These are phyloP conservation scores for Thymelicus sylvestris DNA, from an alignment of 2,888 invertebrate genomes.

Conservation along the genomic window DNA sequence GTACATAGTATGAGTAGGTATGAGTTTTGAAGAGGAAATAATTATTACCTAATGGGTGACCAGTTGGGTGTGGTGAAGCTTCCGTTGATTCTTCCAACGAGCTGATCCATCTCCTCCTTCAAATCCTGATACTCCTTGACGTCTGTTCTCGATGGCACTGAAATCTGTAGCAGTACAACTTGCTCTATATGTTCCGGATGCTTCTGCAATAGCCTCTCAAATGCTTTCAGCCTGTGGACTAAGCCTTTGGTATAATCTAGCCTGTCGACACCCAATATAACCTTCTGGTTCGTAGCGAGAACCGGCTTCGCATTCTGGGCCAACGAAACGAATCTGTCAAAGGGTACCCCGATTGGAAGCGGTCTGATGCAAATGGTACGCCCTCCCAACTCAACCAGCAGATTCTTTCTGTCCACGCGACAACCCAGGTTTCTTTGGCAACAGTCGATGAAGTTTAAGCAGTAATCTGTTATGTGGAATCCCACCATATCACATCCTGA, in stretches of 20 bases:
- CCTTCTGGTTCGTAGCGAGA: conserved; percentile 90
- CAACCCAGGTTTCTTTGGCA: conserved; percentile 94
- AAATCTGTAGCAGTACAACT: conserved; percentile 92
- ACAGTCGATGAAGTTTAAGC: conserved; percentile 95
- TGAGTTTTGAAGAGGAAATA: neutral
- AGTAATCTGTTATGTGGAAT: conserved; percentile 96
- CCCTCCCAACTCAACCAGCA: conserved; percentile 94
- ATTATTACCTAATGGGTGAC: conserved; percentile 92
- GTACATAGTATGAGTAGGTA: neutral
- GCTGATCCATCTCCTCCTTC: conserved; percentile 95
- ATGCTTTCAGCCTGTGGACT: conserved; percentile 91
- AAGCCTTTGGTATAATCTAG: conserved; percentile 96
- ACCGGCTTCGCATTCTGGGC: conserved; percentile 89
- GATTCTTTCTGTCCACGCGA: conserved; percentile 94
- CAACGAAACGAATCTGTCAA: conserved; percentile 92
- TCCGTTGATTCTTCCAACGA: conserved; percentile 95
- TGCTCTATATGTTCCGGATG: conserved; percentile 94
- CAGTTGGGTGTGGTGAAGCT: conserved; percentile 95
- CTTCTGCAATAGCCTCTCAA: conserved; percentile 91
- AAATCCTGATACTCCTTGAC: conserved; percentile 95
- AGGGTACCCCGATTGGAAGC: conserved; percentile 95
- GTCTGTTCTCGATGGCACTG: conserved; percentile 95
- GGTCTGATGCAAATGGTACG: conserved; percentile 93
- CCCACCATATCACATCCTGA: conserved; percentile 96
- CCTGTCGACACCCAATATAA: conserved; percentile 94